Percentiles rank a stretch among this genome's conserved stretches.
Conservation (phyloP, 2,797 vertebrate genomes). For the Moxostoma hubbsi region DNA sequence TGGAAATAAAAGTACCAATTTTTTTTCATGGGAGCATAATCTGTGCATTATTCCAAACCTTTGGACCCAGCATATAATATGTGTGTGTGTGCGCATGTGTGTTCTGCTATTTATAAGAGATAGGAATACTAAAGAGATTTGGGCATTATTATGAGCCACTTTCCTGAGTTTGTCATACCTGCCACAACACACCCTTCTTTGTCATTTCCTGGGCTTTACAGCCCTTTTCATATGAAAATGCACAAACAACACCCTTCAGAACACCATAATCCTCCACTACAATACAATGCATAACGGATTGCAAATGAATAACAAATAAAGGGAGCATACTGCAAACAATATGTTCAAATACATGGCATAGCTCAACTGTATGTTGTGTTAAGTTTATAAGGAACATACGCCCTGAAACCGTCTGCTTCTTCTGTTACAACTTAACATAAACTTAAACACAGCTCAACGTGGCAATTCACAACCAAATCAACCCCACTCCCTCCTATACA, state of each 20-base stretch:
- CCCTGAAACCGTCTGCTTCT: background rate
- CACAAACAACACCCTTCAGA: background rate
- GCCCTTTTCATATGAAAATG: slow-evolving; percentile 37
- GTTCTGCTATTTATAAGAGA: too few relatives aligned
- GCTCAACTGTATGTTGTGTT: background rate
- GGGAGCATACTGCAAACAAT: background rate
- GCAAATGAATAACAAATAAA: background rate
- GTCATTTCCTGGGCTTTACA: background rate
- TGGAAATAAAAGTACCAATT: too few relatives aligned
- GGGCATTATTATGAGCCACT: slow-evolving; percentile 22
- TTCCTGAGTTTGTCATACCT: slow-evolving; percentile 71
- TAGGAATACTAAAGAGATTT: too few relatives aligned
- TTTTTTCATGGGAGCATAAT: too few relatives aligned
- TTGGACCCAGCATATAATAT: too few relatives aligned
- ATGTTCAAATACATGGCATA: background rate
- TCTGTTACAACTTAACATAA: background rate
- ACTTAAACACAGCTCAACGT: background rate
- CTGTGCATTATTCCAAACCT: too few relatives aligned
- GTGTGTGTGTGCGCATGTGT: too few relatives aligned
- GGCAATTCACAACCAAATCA: background rate
- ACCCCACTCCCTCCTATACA: slow-evolving; percentile 1
- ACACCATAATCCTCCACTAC: background rate
- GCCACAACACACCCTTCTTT: slow-evolving; percentile 59
- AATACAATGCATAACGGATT: background rate
- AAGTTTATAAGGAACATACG: background rate